Percentiles rank a stretch among this genome's conserved stretches.
These are phyloP conservation scores for Epinephelus awoara DNA, from an alignment of 2,797 vertebrate genomes.

Conservation along the genomic window DNA sequence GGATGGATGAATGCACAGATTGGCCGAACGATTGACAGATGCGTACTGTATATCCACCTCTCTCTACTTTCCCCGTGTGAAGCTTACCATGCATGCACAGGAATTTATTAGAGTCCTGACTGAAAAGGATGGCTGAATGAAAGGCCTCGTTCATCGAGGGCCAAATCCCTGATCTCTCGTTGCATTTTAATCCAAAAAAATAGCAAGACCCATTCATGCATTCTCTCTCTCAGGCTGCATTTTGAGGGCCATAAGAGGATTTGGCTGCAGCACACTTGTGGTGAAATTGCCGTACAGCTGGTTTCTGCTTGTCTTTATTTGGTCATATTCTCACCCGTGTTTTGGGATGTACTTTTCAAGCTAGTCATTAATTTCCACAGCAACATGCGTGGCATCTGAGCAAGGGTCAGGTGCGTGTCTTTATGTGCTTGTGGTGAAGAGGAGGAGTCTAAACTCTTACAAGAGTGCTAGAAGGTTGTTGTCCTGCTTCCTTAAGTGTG, in stretches of 20 bases:
- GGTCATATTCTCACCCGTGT: neutral
- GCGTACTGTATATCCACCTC: neutral
- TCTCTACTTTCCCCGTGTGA: neutral
- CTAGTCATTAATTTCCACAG: neutral
- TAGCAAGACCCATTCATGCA: constrained; percentile 55
- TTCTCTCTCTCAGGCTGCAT: constrained; percentile 42
- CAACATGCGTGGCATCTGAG: neutral
- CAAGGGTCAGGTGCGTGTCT: neutral
- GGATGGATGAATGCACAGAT: neutral
- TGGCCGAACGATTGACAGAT: constrained; percentile 7
- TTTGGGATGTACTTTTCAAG: neutral
- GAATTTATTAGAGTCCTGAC: constrained; percentile 8
- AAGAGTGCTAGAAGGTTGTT: neutral
- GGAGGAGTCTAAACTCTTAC: constrained; percentile 23
- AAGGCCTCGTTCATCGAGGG: constrained; percentile 62
- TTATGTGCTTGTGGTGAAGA: neutral
- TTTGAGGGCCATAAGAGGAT: constrained; percentile 68
- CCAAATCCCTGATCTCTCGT: constrained; percentile 60
- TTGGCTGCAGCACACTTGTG: constrained; percentile 48
- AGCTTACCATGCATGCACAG: neutral
- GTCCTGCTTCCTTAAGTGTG: constrained; percentile 24
- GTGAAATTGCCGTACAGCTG: constrained; percentile 30
- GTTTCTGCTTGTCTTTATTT: constrained; percentile 20
- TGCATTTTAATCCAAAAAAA: constrained; percentile 68
- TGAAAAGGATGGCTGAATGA: constrained; percentile 54